These are phyloP conservation scores for Odontophorus gujanensis DNA, from an alignment of 2,113 vertebrate genomes.

Conservation along the genomic window DNA sequence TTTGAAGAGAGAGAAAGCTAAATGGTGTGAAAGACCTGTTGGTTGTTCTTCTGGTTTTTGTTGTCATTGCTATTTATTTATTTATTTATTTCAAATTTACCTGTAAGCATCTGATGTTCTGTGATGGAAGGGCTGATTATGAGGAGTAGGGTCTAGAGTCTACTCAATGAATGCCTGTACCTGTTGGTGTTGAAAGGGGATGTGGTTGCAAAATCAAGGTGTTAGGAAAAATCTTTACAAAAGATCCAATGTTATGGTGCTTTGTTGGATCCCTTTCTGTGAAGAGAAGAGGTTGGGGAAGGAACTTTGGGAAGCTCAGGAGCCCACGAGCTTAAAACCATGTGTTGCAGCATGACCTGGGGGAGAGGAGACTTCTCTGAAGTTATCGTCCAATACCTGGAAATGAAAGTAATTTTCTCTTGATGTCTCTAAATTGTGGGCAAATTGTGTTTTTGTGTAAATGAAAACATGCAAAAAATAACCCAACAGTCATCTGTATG, in stretches of 20 bases:
- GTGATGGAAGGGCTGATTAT: background rate
- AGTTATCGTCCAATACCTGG: rapidly evolving
- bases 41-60: background rate
- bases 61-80: background rate
- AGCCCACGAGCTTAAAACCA: rapidly evolving
- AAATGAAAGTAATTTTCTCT: background rate
- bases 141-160: rapidly evolving
- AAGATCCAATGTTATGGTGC: background rate
- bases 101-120: background rate
- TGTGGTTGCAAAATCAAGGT: rapidly evolving
- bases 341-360: background rate
- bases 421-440: background rate
- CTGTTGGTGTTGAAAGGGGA: background rate
- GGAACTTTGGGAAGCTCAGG: background rate
- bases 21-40: background rate
- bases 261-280: background rate
- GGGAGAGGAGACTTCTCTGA: background rate
- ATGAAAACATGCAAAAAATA: background rate
- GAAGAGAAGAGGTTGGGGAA: background rate
- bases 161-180: background rate
- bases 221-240: background rate
- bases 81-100: background rate
- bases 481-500: background rate
- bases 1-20: background rate
- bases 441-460: background rate